Evolutionary conservation across 2,888 invertebrate species (phyloP).

Genomic region (Zygaena filipendulae): DNA sequence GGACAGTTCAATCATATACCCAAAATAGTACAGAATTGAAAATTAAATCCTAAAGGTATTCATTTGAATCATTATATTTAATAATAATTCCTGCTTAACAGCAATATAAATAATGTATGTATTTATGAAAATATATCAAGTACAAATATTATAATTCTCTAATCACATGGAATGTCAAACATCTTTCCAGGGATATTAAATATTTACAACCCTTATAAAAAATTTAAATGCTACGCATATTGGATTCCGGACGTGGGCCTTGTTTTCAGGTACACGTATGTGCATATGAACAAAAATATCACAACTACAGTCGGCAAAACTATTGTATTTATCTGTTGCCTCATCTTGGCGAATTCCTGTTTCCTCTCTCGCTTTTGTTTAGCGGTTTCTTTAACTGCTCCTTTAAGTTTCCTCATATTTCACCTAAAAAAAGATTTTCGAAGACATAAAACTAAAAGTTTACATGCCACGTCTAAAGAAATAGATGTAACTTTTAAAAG

Average conservation of each 20-base stretch:
- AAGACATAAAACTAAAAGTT: slow-evolving; percentile 4
- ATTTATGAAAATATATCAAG: too few relatives aligned
- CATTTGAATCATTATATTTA: too few relatives aligned
- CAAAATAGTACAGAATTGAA: too few relatives aligned
- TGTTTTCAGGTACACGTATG: slow-evolving; percentile 84
- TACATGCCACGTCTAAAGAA: too few relatives aligned
- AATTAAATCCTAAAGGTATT: too few relatives aligned
- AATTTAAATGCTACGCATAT: slow-evolving; percentile 31
- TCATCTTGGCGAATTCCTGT: slow-evolving; percentile 83
- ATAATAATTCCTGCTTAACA: too few relatives aligned
- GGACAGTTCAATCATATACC: slow-evolving; percentile 25
- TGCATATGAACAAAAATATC: slow-evolving; percentile 76
- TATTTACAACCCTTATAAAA: slow-evolving; percentile 4
- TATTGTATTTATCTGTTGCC: slow-evolving; percentile 81
- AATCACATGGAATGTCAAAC: too few relatives aligned
- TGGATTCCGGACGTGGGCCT: slow-evolving; percentile 68
- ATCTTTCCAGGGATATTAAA: too few relatives aligned
- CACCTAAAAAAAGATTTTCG: slow-evolving; percentile 24
- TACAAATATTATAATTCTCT: too few relatives aligned
- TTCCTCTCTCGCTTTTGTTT: slow-evolving; percentile 87
- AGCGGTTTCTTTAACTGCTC: slow-evolving; percentile 83
- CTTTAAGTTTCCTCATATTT: slow-evolving; percentile 83
- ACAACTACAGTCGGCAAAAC: slow-evolving; percentile 79
- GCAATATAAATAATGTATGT: too few relatives aligned
- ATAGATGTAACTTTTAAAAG: too few relatives aligned